These are phyloP conservation scores for Hippocampus abdominalis DNA, from an alignment of 2,113 vertebrate species.

Conservation along the genomic window DNA sequence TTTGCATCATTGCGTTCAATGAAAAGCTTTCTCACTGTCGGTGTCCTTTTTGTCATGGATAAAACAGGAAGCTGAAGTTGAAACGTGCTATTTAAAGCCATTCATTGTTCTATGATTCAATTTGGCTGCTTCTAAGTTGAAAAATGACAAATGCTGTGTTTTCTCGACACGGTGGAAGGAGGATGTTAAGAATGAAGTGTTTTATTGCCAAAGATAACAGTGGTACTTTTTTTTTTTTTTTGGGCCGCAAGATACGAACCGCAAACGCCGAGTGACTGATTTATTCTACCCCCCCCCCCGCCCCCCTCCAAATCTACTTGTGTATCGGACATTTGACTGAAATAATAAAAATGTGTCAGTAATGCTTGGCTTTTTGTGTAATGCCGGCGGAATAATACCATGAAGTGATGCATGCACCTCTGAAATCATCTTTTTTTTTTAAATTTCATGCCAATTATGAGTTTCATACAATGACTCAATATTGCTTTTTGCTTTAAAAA, in stretches of 20 bases:
- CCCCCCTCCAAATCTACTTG: neutral
- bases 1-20: neutral
- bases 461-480: no score
- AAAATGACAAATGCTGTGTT: conserved; percentile 1
- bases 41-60: neutral
- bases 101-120: neutral
- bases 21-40: neutral
- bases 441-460: no score
- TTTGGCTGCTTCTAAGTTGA: neutral
- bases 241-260: neutral
- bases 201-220: conserved; percentile 42
- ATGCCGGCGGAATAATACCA: neutral
- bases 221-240: conserved; percentile 3
- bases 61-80: neutral
- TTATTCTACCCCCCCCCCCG: neutral
- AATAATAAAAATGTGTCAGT: conserved; percentile 1
- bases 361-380: neutral
- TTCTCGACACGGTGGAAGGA: neutral
- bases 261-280: neutral
- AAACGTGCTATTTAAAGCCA: neutral
- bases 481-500: no score
- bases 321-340: neutral
- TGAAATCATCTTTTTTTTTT: neutral
- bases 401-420: neutral
- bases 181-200: neutral